phyloP scores from a whole-genome alignment of 2,888 invertebrate genomes.

The Eilema sororculum region DNA sequence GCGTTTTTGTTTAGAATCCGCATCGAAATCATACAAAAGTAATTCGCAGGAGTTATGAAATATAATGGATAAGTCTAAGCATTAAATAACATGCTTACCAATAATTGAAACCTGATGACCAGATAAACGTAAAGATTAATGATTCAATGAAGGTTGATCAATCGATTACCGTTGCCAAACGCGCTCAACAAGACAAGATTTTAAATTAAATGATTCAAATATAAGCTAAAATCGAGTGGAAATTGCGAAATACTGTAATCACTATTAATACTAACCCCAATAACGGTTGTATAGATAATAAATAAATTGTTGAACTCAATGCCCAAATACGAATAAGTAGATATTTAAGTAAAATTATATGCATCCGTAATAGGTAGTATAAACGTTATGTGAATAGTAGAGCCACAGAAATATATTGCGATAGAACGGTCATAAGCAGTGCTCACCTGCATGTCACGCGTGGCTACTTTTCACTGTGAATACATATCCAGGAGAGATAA shows the following conservation, averaged over 20 bases:
- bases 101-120: neutral
- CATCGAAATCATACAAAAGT: too few species aligned
- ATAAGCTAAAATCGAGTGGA: neutral
- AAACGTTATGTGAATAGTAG: too few species aligned
- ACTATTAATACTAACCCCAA: slow-evolving; percentile 19
- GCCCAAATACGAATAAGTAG: slow-evolving; percentile 23
- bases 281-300: slow-evolving; percentile 16
- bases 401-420: too few species aligned
- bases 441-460: too few species aligned
- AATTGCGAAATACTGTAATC: slow-evolving; percentile 19
- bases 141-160: neutral
- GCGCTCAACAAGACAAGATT: neutral
- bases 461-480: too few species aligned
- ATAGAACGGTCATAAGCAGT: too few species aligned
- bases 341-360: too few species aligned
- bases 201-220: neutral
- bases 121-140: neutral
- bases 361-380: too few species aligned
- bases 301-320: slow-evolving; percentile 27
- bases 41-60: neutral
- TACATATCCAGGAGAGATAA: too few species aligned
- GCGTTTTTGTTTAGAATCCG: too few species aligned
- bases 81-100: neutral
- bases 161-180: neutral
- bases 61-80: neutral